Percentiles rank a stretch among this genome's conserved stretches.
phyloP scores from a whole-genome alignment of 2,888 invertebrate species.

The Strigamia transsilvanica region DNA sequence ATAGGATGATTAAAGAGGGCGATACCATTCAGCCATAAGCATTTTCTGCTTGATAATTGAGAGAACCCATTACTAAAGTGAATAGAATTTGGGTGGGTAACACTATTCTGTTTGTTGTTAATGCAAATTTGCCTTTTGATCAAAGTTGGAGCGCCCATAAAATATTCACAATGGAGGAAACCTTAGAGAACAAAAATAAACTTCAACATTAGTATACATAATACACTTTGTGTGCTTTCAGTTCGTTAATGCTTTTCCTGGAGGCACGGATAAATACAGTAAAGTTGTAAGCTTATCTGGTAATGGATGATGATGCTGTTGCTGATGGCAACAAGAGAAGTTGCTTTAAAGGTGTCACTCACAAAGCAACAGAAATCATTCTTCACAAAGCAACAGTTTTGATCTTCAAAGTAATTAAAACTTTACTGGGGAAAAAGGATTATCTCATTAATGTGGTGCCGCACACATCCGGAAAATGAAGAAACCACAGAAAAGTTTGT shows the following conservation, averaged over 20 bases:
- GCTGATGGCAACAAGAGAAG: background rate
- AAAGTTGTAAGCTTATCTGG: background rate
- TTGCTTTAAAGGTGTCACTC: background rate
- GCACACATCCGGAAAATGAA: background rate
- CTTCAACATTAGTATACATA: too few relatives aligned
- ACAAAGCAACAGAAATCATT: background rate
- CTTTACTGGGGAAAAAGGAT: background rate
- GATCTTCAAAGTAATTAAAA: background rate
- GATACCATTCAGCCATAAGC: too few relatives aligned
- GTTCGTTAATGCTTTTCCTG: background rate
- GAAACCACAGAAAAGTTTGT: background rate
- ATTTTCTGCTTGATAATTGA: too few relatives aligned
- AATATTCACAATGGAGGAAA: too few relatives aligned
- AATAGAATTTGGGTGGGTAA: too few relatives aligned
- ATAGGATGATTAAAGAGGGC: too few relatives aligned
- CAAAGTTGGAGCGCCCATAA: too few relatives aligned
- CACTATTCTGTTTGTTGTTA: too few relatives aligned
- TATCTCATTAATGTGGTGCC: background rate
- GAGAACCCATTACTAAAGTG: too few relatives aligned
- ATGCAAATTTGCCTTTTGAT: too few relatives aligned
- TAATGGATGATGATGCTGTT: background rate
- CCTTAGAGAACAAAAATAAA: too few relatives aligned
- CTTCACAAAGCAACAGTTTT: too few relatives aligned
- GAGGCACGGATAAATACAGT: background rate
- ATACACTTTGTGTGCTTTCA: background rate